Percentiles rank a stretch among this genome's conserved stretches.
Conservation (phyloP, 2,888 invertebrate species). For the Tiliacea citrago region DNA sequence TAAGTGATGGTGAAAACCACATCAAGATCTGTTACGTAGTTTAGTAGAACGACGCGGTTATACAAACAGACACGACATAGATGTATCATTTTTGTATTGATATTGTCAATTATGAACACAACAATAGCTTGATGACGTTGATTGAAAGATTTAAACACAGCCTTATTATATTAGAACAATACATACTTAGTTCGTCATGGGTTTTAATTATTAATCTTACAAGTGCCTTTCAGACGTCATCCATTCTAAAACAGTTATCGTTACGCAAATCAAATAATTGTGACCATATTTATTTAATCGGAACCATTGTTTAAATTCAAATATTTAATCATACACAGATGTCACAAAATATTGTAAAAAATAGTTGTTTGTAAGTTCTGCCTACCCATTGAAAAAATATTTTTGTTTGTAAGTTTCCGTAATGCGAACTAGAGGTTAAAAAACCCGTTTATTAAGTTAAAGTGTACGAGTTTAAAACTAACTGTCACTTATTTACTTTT, state of each 20-base stretch:
- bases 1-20: no score
- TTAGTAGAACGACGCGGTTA: neutral
- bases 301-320: neutral
- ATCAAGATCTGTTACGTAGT: neutral
- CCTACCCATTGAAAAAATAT: neutral
- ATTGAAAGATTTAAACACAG: neutral
- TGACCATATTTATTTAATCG: slow-evolving; percentile 19
- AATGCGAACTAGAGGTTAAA: no score
- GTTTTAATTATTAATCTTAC: slow-evolving; percentile 14
- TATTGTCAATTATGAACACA: neutral
- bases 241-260: slow-evolving; percentile 3
- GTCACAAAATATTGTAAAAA: neutral
- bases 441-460: no score
- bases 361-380: neutral
- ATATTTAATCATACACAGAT: slow-evolving; percentile 3
- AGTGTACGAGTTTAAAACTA: no score
- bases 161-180: slow-evolving; percentile 35
- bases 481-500: no score
- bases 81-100: neutral
- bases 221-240: neutral
- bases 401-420: neutral
- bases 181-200: slow-evolving; percentile 30
- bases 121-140: neutral
- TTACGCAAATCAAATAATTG: slow-evolving; percentile 10
- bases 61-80: neutral